Percentiles rank a stretch among this genome's conserved stretches.
These are phyloP conservation scores for Alligator sinensis DNA, from an alignment of 2,113 vertebrate species.

Conservation along the genomic window DNA sequence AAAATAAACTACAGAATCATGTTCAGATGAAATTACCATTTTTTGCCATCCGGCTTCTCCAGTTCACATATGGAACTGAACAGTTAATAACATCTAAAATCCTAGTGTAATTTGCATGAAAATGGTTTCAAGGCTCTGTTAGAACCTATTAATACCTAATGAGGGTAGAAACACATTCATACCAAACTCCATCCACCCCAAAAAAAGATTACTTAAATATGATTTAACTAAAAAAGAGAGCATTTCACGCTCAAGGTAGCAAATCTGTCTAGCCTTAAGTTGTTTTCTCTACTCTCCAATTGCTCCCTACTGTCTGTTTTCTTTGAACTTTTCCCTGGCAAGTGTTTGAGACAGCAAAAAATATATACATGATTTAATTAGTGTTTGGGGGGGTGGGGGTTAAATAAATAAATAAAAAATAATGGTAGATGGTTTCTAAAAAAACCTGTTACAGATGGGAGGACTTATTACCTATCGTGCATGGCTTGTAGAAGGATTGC, in stretches of 20 bases:
- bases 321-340: not conserved
- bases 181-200: not conserved
- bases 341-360: not conserved
- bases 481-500: not conserved
- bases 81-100: not conserved
- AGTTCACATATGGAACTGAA: not conserved
- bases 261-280: not conserved
- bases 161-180: not conserved
- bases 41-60: not conserved
- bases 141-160: not conserved
- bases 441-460: not conserved
- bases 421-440: not conserved
- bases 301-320: not conserved
- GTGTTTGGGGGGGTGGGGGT: not conserved
- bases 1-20: constrained; percentile 26
- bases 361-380: not conserved
- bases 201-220: not conserved
- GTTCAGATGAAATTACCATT: not conserved
- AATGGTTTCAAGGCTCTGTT: not conserved
- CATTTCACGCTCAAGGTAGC: not conserved
- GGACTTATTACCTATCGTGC: not conserved
- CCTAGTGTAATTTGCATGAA: not conserved
- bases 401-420: not conserved
- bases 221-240: not conserved
- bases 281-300: not conserved